Evolutionary conservation across 2,113 vertebrate species (phyloP).

Genomic region (Butastur rufipennis): DNA sequence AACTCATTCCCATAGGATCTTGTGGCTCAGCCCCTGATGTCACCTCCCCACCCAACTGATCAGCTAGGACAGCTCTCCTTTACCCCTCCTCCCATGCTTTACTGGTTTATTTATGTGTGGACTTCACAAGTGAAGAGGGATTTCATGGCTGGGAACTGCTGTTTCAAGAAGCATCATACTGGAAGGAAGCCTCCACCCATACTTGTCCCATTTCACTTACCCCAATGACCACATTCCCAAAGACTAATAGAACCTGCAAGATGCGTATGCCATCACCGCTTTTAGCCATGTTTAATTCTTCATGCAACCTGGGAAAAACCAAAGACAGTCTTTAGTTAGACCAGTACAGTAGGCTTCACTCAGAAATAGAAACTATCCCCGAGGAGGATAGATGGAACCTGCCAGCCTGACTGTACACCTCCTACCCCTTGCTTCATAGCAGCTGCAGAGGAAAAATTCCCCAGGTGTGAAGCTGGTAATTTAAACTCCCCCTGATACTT

Average conservation of each 20-base stretch:
- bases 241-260: constrained; percentile 75
- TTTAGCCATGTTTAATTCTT: constrained; percentile 71
- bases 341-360: background rate
- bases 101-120: background rate
- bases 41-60: background rate
- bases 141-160: background rate
- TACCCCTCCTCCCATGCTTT: background rate
- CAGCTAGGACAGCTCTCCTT: background rate
- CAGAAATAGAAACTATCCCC: background rate
- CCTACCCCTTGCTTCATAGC: background rate
- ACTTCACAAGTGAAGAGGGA: background rate
- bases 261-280: constrained; percentile 53
- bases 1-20: background rate
- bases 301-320: background rate
- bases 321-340: background rate
- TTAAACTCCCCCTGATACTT: background rate
- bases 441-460: background rate
- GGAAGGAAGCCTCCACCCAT: background rate
- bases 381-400: background rate
- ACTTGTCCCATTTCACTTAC: constrained; percentile 64
- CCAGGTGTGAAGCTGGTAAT: background rate
- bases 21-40: background rate
- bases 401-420: background rate
- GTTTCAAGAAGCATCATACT: background rate
- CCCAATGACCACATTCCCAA: constrained; percentile 77